These are phyloP conservation scores for Tachysurus fulvidraco DNA, from an alignment of 2,113 vertebrate genomes.

Conservation along the genomic window DNA sequence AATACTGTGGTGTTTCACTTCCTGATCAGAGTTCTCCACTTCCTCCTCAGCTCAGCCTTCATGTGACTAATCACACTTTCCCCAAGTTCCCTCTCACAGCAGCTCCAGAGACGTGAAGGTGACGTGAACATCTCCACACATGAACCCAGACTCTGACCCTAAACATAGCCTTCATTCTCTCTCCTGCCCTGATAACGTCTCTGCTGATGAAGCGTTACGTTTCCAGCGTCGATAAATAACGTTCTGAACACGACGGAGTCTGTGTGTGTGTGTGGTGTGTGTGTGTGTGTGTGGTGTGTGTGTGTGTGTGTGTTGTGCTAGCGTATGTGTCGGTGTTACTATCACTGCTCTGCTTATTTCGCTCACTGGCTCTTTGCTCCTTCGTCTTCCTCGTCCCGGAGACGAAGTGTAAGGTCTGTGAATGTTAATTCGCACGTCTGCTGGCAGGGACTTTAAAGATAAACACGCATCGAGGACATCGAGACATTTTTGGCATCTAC, in stretches of 20 bases:
- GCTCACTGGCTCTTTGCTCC: background rate
- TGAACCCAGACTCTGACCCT: background rate
- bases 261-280: background rate
- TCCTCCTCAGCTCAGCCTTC: conserved; percentile 37
- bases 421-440: background rate
- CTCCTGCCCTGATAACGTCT: background rate
- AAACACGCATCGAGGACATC: background rate
- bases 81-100: background rate
- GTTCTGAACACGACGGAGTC: background rate
- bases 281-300: background rate
- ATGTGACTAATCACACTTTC: conserved; percentile 31
- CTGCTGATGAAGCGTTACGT: background rate
- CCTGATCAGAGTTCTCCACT: conserved; percentile 25
- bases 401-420: background rate
- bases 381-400: background rate
- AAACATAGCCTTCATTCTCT: background rate
- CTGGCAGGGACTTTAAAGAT: background rate
- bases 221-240: background rate
- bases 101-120: background rate
- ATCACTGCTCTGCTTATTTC: background rate
- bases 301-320: background rate
- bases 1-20: conserved; percentile 39
- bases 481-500: background rate
- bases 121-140: background rate
- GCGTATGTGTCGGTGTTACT: background rate